Evolutionary conservation across 2,113 vertebrate species (phyloP), one percentile per base, ranked within the genome.

Genomic region (Pterocles burchelli): DNA sequence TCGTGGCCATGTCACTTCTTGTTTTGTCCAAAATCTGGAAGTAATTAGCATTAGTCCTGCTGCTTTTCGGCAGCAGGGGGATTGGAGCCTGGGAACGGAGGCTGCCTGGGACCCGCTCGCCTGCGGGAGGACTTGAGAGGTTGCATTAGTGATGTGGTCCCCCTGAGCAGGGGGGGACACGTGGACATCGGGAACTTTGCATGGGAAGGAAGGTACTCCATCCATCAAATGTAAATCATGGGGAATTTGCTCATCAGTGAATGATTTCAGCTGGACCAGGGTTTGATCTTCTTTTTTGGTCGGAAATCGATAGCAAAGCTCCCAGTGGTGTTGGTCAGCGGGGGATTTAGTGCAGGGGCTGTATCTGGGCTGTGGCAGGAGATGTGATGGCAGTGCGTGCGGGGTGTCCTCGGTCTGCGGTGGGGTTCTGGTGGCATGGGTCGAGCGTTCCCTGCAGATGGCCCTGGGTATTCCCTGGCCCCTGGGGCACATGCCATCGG

Each of bases 401-500:
- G 13, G 29, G 0, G 0, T 77, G 78, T 54, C 59, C 55, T 66
- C 41, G 36, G 66, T 66, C 61, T 61, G 31, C 0, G 0, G 62
- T 20, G 13, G 43, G 10, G 4, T 74, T 88, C 70, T 2, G 33
- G 65, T 85, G 81, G 16, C 67, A 62, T 6, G 7, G 11, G 13
- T 81, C 3, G 15, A 29, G 25, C 0, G 3, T 72, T 25, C 36
- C 26, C n/a, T 51, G 31, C 1, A 17, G 52, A n/a, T 86, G 49
- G 29, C 67, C 26, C 26, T 51, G 89, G 34, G 4, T 24, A 3
- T 51, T 61, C 36, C 46, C 17, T 59, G 43, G 22, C 7, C 19
- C 22, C 62, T 80, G 65, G 31, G 43, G 2, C 1, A 0, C 13
- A 21, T 1, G 0, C 5, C 2, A 0, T 34, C 61, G 9, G 3